Evolutionary conservation across 2,113 vertebrate genomes (phyloP), one percentile per base, ranked within the genome.

Genomic region (Todiramphus saurophagus): DNA sequence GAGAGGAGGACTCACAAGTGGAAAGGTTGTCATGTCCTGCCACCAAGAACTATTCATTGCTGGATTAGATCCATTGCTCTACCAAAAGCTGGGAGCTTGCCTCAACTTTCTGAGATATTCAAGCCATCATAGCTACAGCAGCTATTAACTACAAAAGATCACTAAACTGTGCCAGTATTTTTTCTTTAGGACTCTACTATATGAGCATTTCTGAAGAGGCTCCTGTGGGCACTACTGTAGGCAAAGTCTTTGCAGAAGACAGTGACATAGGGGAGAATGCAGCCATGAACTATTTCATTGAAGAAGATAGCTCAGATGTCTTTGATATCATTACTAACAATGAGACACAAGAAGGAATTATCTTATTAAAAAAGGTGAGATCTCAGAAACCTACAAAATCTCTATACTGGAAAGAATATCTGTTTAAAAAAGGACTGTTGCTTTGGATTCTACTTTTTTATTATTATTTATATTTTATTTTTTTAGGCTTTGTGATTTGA

Each of bases 261-360:
- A 97, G 96, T 4, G 99, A 99, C 79, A 87, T 93, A 76, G 99
- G 98, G 46, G 78, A 98, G 44, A 99, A 99, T 8, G 98, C 99
- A 95, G 98, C 97, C 93, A 99, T 99, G 98, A 98, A 97, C 35
- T 99, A 99, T 94, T 98, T 91, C 59, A 96, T 99, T 83, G 98
- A 99, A 94, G 98, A 97, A 93, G 98, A 98, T 15, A 98, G 97
- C 72, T 98, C 97, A 31, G 83, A 97, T 64, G 97, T 97, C 53
- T 99, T 99, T 94, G 97, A 90, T 63, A 98, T 99, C 87, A 81
- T 98, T 74, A 99, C 98, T 33, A 96, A 99, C 85, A 94, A 98
- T 7, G 93, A 97, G 35, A 99, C 99, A 11, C 99, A 99, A 94
- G 99, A 99, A 97, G 99, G 99, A 56, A 98, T 99, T 66, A 74